Evolutionary conservation across 1,140 invertebrate species (phyloP).

Genomic region (Leptinotarsa undecemlineata): DNA sequence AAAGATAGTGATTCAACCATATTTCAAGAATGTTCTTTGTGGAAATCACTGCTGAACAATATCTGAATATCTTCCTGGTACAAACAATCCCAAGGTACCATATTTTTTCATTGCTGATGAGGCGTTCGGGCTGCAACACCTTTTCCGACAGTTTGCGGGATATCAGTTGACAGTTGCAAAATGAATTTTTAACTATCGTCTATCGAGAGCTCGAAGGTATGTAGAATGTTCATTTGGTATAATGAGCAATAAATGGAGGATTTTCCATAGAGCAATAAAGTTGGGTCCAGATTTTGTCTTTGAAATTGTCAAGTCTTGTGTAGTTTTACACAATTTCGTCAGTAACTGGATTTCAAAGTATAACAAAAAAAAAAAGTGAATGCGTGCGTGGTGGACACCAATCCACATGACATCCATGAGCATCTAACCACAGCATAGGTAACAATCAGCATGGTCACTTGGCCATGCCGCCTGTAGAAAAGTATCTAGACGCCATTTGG

Average conservation of each 20-base stretch:
- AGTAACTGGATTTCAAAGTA: conserved; percentile 5
- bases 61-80: background rate
- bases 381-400: background rate
- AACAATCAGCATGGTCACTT: no score
- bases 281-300: conserved; percentile 37
- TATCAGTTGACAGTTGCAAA: conserved; percentile 35
- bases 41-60: background rate
- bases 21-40: background rate
- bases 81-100: background rate
- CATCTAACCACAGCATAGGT: no score
- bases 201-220: conserved; percentile 43
- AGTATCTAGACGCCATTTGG: no score
- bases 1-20: conserved; percentile 14
- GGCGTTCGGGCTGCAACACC: background rate
- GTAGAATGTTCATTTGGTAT: conserved; percentile 44
- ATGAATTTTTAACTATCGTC: conserved; percentile 33
- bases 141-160: conserved; percentile 20
- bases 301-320: conserved; percentile 47
- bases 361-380: background rate
- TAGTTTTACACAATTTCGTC: conserved; percentile 50
- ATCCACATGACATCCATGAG: no score
- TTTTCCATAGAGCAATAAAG: conserved; percentile 49
- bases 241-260: conserved; percentile 49
- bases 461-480: no score
- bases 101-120: background rate